phyloP scores from a whole-genome alignment of 2,113 vertebrate species.

The Phylloscopus whistleri region DNA sequence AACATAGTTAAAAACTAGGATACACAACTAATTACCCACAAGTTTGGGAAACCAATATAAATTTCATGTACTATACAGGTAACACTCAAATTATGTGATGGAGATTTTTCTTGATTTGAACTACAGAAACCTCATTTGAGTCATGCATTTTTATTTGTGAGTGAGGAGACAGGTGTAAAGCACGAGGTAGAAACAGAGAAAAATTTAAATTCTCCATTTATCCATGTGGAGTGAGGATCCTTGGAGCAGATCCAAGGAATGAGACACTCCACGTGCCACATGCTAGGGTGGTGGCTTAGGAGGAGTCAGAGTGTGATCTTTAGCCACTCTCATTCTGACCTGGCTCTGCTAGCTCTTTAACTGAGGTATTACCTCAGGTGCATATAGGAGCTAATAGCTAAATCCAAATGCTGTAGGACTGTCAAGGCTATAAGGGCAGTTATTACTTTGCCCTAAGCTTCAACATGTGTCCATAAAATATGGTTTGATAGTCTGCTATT shows the following conservation, averaged over 20 bases:
- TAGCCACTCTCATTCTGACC: background rate
- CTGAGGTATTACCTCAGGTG: background rate
- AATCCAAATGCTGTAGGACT: background rate
- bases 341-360: background rate
- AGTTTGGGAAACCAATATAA: background rate
- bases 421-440: background rate
- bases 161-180: background rate
- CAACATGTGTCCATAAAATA: background rate
- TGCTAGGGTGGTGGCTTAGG: background rate
- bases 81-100: background rate
- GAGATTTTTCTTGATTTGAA: background rate
- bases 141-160: background rate
- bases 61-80: background rate
- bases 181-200: background rate
- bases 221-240: background rate
- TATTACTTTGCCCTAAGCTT: background rate
- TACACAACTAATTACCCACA: background rate
- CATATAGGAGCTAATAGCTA: background rate
- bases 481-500: background rate
- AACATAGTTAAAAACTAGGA: background rate
- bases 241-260: background rate
- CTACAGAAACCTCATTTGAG: background rate
- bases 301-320: background rate
- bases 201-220: background rate
- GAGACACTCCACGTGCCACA: background rate